Evolutionary conservation across 1,140 invertebrate genomes (phyloP), one percentile per base, ranked within the genome.

Genomic region (Lepidostoma basale): DNA sequence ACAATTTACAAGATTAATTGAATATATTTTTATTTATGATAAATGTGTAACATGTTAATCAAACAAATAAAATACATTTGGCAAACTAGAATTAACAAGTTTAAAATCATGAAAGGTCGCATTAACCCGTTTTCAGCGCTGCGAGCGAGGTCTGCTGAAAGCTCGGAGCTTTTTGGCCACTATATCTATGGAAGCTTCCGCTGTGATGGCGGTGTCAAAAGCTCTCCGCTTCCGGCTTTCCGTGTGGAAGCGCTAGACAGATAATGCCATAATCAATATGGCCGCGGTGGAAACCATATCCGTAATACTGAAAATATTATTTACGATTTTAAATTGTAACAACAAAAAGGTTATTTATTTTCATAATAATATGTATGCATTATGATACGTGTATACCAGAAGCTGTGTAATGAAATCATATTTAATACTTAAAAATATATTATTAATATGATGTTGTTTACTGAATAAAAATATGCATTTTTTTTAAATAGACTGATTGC

Each of bases 241-340:
- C 42, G 14, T 60, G 36, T 40, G 56, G 56, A 60, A 42, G 16
- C 14, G 39, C 20, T 22, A 40, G 39, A 59, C 56, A 40, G 56
- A 42, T 42, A 42, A 42, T 60, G 56, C 56, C 56, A 60, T 25
- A 42, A 40, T 60, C 56, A 60, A 60, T 60, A 60, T 60, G 18
- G 36, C 39, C 42, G 56, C 23, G 56, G 56, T 16, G 56, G 23
- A 56, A n/a, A n/a, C 30, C 28, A 18, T 39, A 33, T 56, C 52
- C 52, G 30, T 2, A 36, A 47, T 22, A 22, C 10, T 20, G 18
- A 47, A 47, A 22, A 22, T 22, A 22, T 5, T 22, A 10, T 47
- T 47, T 36, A 36, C 14, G 10, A 36, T 36, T 36, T 36, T 36
- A 36, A 36, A 36, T 6, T 36, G 33, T n/a, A n/a, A n/a, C n/a